phyloP scores from a whole-genome alignment of 2,888 invertebrate species.

The Drosophila yooni region DNA sequence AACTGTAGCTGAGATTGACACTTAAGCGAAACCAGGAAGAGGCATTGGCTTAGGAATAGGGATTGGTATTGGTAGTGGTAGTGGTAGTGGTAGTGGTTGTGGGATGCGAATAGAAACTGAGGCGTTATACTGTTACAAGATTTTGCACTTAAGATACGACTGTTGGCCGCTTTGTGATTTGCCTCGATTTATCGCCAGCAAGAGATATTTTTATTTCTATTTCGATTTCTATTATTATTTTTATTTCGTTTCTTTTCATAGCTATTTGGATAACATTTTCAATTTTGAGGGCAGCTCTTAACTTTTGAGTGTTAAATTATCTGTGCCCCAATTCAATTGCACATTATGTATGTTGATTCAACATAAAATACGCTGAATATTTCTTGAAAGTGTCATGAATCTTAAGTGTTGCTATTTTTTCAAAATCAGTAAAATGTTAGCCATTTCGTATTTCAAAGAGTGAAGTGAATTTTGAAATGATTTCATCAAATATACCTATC shows the following conservation, averaged over 20 bases:
- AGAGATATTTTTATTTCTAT: constrained; percentile 12
- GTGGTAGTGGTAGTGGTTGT: not conserved
- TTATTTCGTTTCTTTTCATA: not conserved
- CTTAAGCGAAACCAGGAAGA: constrained; percentile 37
- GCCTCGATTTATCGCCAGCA: constrained; percentile 6
- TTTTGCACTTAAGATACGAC: constrained; percentile 64
- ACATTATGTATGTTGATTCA: constrained; percentile 30
- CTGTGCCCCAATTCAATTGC: constrained; percentile 31
- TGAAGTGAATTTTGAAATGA: not conserved
- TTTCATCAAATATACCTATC: not conserved
- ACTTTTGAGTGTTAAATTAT: constrained; percentile 32
- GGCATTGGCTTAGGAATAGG: not conserved
- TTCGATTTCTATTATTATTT: constrained; percentile 17
- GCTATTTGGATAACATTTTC: constrained; percentile 10
- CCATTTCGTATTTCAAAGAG: not conserved
- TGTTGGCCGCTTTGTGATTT: constrained; percentile 6
- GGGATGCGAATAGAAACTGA: constrained; percentile 8
- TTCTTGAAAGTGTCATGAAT: not conserved
- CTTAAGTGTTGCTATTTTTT: not conserved
- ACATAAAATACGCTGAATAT: constrained; percentile 7
- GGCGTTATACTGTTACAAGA: constrained; percentile 44
- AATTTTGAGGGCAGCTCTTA: constrained; percentile 4
- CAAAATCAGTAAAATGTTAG: not conserved
- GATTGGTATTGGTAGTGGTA: too few relatives aligned
- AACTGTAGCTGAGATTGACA: constrained; percentile 56